Base-by-base conservation (phyloP, 1,140 invertebrate genomes). In the Dermatophagoides farinae region DNA sequence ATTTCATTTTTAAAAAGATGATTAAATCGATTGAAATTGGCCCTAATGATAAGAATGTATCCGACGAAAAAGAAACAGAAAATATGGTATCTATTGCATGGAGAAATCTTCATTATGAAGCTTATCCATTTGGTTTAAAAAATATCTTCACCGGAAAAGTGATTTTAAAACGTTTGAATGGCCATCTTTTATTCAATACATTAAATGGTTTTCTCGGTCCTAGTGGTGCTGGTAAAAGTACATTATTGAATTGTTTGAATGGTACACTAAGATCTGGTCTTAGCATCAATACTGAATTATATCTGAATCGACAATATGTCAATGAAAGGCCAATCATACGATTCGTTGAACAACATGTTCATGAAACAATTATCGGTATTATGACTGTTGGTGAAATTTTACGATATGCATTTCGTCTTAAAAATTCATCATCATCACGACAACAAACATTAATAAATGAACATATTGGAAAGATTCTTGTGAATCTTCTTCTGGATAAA, bases 341-440 rank as follows among this genome's bases (percentile, higher is more conserved):
- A 31, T 61, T 46, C 18, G 49, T 61, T 14, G 41, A 41, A 23
- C 61, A 61, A 23, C 23, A 57, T 11, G 61, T 95, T 71, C 88
- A 93, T 68, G 89, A 95, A 71, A 84, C 86, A 64, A 75, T 95
- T 0, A 76, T 88, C 18, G 85, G 84, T 0, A 85, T 91, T 71
- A 75, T 95, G 10, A 87, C 85, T 0, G 87, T 93, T 8, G 77
- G 78, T 58, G 23, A 53, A n/a, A 53, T 53, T 5, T 39, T 53
- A 22, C 11, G 11, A 2, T 53, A 53, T 39, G 51, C 51, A 31
- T 53, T 53, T 53, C 23, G 23, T 39, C 12, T 53, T 22, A 53
- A 53, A 22, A 53, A 53, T 53, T 31, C 31, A 4, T 4, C 8
- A 4, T 31, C 31, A 31, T 4, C 4, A 5, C n/a, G n/a, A n/a